Conservation (phyloP, 2,113 vertebrate species). For the Polyodon spathula region DNA sequence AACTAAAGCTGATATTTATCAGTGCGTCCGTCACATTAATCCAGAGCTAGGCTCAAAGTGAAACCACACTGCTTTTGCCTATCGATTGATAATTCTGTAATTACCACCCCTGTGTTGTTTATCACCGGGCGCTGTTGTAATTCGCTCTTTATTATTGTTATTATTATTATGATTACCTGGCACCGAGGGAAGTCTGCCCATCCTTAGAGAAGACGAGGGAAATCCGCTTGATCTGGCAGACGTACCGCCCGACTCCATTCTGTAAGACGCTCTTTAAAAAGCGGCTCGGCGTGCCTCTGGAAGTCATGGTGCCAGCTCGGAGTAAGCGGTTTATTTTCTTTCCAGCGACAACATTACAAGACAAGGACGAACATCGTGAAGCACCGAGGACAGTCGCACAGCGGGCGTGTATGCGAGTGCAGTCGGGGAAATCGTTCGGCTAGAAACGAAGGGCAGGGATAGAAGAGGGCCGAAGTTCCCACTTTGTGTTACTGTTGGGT, state of each 20-base stretch:
- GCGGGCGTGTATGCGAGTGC: background rate
- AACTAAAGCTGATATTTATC: no score
- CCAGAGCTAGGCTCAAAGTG: no score
- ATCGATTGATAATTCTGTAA: background rate
- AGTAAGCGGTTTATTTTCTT: no score
- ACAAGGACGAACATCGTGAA: constrained; percentile 30
- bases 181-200: constrained; percentile 60
- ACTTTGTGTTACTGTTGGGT: no score
- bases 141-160: no score
- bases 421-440: no score
- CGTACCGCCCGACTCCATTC: constrained; percentile 82
- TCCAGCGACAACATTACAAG: no score
- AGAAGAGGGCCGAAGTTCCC: no score
- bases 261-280: constrained; percentile 76
- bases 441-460: no score
- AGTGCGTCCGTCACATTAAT: no score
- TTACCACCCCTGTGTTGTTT: background rate
- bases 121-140: background rate
- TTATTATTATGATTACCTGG: constrained; percentile 63
- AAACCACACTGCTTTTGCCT: no score
- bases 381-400: background rate
- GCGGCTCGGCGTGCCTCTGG: constrained; percentile 73
- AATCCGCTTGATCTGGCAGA: constrained; percentile 82
- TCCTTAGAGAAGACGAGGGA: constrained; percentile 76
- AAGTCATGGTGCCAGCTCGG: constrained; percentile 56